phyloP scores from a whole-genome alignment of 2,797 vertebrate genomes.

The Dendrocincla tyrannina region DNA sequence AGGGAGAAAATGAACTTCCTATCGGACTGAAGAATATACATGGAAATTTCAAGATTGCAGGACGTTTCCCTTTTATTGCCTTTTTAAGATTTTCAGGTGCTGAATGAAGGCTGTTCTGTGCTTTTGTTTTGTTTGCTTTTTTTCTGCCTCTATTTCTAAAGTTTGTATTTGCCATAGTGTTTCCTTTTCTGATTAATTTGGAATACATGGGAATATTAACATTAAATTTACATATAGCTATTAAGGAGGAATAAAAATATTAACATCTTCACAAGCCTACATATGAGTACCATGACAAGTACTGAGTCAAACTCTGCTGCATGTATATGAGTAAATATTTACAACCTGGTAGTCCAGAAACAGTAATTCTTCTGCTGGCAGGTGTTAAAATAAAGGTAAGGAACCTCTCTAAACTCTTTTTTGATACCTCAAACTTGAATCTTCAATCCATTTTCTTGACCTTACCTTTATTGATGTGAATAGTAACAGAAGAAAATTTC shows the following conservation, averaged over 20 bases:
- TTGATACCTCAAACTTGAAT: neutral
- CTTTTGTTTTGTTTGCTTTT: neutral
- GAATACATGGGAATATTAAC: neutral
- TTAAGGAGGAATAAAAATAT: neutral
- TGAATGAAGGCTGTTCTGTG: neutral
- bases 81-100: neutral
- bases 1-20: neutral
- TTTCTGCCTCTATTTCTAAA: neutral
- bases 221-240: neutral
- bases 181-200: neutral
- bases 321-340: neutral
- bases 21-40: neutral
- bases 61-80: neutral
- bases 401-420: neutral
- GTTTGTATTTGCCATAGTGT: neutral
- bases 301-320: neutral
- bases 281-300: neutral
- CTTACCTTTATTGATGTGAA: neutral
- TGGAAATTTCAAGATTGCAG: neutral
- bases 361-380: neutral
- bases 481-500: neutral
- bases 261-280: neutral
- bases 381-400: neutral
- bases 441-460: neutral
- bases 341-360: accelerated